Base-by-base conservation (phyloP, 1,140 invertebrate species). In the Caligus rogercresseyi region DNA sequence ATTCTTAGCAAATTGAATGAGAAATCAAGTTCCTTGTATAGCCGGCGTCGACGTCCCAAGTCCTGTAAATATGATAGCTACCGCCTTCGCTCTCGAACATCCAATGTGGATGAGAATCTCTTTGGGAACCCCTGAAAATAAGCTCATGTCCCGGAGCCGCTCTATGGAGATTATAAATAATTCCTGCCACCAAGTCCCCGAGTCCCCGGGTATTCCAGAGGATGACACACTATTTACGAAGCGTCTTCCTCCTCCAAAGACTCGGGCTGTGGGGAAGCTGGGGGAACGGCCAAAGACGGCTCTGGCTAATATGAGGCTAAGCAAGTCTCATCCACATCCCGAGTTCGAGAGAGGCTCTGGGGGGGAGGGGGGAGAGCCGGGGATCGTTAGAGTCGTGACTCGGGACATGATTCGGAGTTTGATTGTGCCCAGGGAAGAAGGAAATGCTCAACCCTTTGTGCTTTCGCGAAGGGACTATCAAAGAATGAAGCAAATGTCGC, bases 61-160 rank as follows among this genome's bases (percentile, higher is more conserved):
- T 58, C 56, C 13, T 51, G 56, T 24, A 58, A 23, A 21, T 23
- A 58, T 25, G 25, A 58, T n/a, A 58, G 15, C 19, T 31, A n/a
- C 13, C 52, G n/a, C n/a, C 18, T 66, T 58, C 64, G 63, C 60
- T 61, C 65, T 31, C 51, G 65, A 66, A 64, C 65, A 54, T 52
- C 58, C 16, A 57, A 16, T 51, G 63, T 54, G 16, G 53, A 64
- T 31, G 58, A 25, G 64, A 64, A 23, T 23, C 16, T 54, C 4
- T 54, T 54, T 54, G 53, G 53, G 21, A 20, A 54, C 53, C 11
- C 53, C 21, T 16, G 21, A 54, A 23, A 54, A 54, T 23, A 54
- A 54, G 16, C 53, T 54, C 4, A 54, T 54, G 53, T 16, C 53
- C 16, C 13, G 53, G 21, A 54, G 53, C 16, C n/a, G 53, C 13